Percentiles rank a stretch among this genome's conserved stretches.
phyloP scores from a whole-genome alignment of 1,140 invertebrate species.

The Microplitis mediator region DNA sequence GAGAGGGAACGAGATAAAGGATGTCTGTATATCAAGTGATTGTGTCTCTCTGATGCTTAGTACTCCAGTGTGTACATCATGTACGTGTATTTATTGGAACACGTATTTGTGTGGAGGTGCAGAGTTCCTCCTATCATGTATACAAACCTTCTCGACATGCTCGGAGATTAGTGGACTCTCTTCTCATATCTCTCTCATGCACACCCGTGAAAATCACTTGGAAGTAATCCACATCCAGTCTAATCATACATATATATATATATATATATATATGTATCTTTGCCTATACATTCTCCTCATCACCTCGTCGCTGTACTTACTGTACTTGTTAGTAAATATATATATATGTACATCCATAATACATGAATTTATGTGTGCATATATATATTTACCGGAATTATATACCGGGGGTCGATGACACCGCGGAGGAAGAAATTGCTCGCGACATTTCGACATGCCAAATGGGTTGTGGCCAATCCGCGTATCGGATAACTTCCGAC shows the following conservation, averaged over 20 bases:
- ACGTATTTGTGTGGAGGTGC: neutral
- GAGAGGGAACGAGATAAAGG: no score
- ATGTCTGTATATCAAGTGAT: no score
- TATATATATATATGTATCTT: no score
- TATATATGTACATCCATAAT: no score
- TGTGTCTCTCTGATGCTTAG: no score
- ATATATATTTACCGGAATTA: neutral
- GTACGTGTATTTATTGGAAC: constrained; percentile 1
- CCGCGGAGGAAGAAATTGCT: neutral
- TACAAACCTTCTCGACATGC: constrained; percentile 9
- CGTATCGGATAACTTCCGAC: constrained; percentile 22
- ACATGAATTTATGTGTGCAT: no score
- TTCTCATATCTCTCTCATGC: neutral
- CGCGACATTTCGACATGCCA: constrained; percentile 15
- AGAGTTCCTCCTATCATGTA: neutral
- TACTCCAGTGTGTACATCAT: no score
- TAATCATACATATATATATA: no score
- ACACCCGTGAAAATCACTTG: neutral
- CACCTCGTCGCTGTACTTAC: no score
- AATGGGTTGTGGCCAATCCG: constrained; percentile 22
- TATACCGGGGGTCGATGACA: neutral
- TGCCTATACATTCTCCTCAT: no score
- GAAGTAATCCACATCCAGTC: neutral
- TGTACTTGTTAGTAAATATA: no score
- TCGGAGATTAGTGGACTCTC: neutral